Evolutionary conservation across 2,113 vertebrate genomes (phyloP).

Genomic region (Tringa solitaria): DNA sequence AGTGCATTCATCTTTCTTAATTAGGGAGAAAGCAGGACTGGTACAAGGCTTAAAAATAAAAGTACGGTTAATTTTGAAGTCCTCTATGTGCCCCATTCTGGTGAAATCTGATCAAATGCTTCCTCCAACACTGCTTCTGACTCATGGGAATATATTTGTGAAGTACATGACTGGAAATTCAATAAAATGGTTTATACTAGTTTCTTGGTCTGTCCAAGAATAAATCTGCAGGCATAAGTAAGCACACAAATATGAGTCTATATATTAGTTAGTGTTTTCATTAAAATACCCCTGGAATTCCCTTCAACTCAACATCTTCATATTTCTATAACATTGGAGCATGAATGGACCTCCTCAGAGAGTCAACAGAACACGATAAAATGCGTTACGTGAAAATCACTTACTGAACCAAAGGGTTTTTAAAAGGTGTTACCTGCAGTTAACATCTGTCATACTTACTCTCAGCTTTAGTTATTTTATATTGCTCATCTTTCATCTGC

Average conservation of each 20-base stretch:
- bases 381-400: neutral
- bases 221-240: neutral
- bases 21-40: conserved; percentile 8
- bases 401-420: neutral
- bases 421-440: neutral
- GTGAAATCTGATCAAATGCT: neutral
- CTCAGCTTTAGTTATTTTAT: neutral
- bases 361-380: neutral
- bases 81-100: neutral
- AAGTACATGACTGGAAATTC: conserved; percentile 25
- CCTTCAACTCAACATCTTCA: neutral
- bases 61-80: conserved; percentile 10
- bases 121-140: conserved; percentile 5
- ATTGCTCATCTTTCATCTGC: neutral
- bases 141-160: neutral
- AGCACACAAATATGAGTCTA: neutral
- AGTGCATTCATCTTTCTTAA: conserved; percentile 16
- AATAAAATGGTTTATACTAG: neutral
- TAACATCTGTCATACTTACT: neutral
- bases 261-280: neutral
- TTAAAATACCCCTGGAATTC: neutral
- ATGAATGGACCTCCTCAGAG: neutral
- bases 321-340: neutral
- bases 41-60: conserved; percentile 26
- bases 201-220: neutral